Base-by-base conservation (phyloP, 2,113 vertebrate genomes). In the Nettapus auritus region DNA sequence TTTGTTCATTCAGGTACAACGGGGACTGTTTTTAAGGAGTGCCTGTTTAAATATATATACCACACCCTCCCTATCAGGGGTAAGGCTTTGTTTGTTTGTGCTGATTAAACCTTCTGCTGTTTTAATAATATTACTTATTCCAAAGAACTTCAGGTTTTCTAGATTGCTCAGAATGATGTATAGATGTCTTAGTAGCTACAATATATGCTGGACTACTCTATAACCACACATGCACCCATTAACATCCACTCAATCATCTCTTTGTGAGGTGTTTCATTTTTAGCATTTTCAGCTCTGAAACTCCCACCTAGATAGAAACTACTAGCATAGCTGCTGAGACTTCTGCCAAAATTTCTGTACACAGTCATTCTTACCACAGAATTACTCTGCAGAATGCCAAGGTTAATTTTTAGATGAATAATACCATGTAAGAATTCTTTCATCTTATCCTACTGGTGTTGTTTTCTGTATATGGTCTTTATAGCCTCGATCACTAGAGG, bases 1-100 rank as follows among this genome's bases (percentile, higher is more conserved):
- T 96, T 97, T 96, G 91, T 76, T 96, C 93, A 90, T 29, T 80
- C 23, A 68, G 75, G 90, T 70, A 95, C 50, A 76, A 94, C 56
- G 63, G 53, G n/a, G 52, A 75, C 20, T 86, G 63, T 62, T 93
- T 92, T 94, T 63, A 96, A 94, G 97, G 97, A 90, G 96, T 96
- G 96, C 68, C 91, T 96, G 62, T 91, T 97, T 91, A 96, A 97
- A 96, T 67, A 96, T 3, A 22, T n/a, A 57, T 64, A 83, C 73
- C 94, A 93, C 89, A 88, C 81, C 96, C 56, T 94, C 36, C 36
- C 11, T 96, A 94, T 90, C 89, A 93, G 93, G 40, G 63, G 62
- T 23, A 93, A 85, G 71, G 85, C 86, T 90, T 86, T 95, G 66
- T 42, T 82, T 68, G 71, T 69, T 63, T 7, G 0, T 53, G 28